Percentiles rank a stretch among this genome's conserved stretches.
Evolutionary conservation across 2,888 invertebrate genomes (phyloP).

Genomic region (Camponotus fellah): DNA sequence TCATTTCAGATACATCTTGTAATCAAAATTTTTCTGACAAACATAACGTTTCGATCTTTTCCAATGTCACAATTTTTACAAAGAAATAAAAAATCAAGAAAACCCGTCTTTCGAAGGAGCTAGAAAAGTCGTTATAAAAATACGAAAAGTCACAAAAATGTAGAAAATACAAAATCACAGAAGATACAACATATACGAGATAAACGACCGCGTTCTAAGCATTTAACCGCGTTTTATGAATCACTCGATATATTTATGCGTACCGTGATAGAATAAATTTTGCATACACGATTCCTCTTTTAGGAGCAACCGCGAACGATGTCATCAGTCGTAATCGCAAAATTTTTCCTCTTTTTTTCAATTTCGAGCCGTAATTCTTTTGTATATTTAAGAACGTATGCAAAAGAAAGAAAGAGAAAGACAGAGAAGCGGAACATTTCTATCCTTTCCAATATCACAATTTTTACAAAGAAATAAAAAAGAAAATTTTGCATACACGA

Average conservation of each 20-base stretch:
- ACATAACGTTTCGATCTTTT: no score
- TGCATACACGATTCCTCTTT: not conserved
- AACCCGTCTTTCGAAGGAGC: not conserved
- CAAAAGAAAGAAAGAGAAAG: no score
- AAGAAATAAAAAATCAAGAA: no score
- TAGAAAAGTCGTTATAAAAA: not conserved
- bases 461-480: no score
- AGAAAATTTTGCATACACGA: not conserved
- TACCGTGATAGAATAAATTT: not conserved
- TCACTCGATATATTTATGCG: slow-evolving; percentile 4
- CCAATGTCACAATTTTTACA: no score
- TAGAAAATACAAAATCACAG: no score
- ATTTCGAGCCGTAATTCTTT: slow-evolving; percentile 37
- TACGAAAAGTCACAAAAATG: not conserved
- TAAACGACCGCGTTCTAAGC: not conserved
- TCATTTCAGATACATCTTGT: no score
- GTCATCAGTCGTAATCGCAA: not conserved
- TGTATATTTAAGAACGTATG: slow-evolving; percentile 30
- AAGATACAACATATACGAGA: not conserved
- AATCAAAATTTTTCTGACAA: no score
- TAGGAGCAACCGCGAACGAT: slow-evolving; percentile 9
- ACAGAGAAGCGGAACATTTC: slow-evolving; percentile 15
- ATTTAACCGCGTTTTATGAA: slow-evolving; percentile 7
- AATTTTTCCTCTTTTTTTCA: slow-evolving; percentile 15
- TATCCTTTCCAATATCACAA: no score